A percentile compares a stretch with the other conserved stretches of the same genome.
phyloP scores from a whole-genome alignment of 35 echinoderm and acorn worm species.

The Apostichopus parvimensis region DNA sequence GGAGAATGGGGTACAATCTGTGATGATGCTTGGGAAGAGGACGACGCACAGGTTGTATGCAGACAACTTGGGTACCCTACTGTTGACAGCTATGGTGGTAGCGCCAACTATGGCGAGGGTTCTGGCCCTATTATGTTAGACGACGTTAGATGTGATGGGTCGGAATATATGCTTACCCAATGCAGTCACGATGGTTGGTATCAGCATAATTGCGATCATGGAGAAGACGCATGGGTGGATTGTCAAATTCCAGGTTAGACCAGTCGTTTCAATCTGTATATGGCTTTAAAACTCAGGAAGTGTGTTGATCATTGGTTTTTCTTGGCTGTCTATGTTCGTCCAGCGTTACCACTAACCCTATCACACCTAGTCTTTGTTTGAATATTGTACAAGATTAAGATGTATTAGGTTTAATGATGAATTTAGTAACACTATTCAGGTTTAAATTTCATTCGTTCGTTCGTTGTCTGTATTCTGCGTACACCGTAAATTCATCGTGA shows the following conservation, averaged over 20 bases:
- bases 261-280: not conserved
- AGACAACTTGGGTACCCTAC: not conserved
- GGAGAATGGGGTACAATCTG: too few species aligned
- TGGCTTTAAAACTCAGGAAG: too few species aligned
- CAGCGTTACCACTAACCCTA: too few species aligned
- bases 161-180: not conserved
- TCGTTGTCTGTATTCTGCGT: not conserved
- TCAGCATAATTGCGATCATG: too few species aligned
- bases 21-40: too few species aligned
- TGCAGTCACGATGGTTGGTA: not conserved
- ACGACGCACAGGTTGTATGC: too few species aligned
- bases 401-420: too few species aligned
- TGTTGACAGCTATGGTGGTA: not conserved
- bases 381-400: too few species aligned
- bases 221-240: not conserved
- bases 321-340: too few species aligned
- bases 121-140: not conserved
- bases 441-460: not conserved
- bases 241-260: not conserved
- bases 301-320: too few species aligned
- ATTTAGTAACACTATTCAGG: not conserved
- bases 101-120: not conserved
- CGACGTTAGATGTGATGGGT: not conserved
- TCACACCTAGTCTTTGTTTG: too few species aligned
- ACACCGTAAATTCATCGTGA: not conserved